These are phyloP conservation scores for Zosterops japonicus DNA, from an alignment of 2,113 vertebrate genomes.

Conservation along the genomic window DNA sequence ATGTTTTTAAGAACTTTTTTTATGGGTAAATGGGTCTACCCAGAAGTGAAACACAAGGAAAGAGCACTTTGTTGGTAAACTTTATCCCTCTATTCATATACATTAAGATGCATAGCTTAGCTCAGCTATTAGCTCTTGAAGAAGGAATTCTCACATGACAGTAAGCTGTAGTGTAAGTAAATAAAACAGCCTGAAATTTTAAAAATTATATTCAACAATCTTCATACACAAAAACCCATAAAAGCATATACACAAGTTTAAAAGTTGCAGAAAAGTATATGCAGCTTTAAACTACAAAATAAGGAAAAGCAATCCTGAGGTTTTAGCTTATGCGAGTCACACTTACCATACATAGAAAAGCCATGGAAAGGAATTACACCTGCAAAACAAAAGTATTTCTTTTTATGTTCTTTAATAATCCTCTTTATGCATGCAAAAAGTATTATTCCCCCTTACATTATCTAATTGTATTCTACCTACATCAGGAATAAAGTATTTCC, in stretches of 20 bases:
- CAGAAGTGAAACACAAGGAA: background rate
- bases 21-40: background rate
- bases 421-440: background rate
- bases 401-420: background rate
- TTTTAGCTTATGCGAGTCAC: background rate
- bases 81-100: background rate
- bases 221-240: background rate
- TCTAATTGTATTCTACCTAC: background rate
- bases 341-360: slow-evolving; percentile 99
- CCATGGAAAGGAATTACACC: slow-evolving; percentile 98
- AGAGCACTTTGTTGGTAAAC: background rate
- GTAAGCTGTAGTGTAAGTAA: background rate
- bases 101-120: background rate
- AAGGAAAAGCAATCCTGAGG: background rate
- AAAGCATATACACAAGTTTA: background rate
- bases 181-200: background rate
- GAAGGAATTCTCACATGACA: background rate
- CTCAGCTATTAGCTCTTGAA: background rate
- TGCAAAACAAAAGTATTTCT: slow-evolving; percentile 66
- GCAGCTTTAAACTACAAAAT: background rate
- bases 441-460: background rate
- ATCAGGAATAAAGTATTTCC: background rate
- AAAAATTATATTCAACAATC: background rate
- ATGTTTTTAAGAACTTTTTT: background rate
- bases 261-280: background rate